phyloP scores from a whole-genome alignment of 64 coral and sea anemone genomes.

The Actinia tenebrosa region DNA sequence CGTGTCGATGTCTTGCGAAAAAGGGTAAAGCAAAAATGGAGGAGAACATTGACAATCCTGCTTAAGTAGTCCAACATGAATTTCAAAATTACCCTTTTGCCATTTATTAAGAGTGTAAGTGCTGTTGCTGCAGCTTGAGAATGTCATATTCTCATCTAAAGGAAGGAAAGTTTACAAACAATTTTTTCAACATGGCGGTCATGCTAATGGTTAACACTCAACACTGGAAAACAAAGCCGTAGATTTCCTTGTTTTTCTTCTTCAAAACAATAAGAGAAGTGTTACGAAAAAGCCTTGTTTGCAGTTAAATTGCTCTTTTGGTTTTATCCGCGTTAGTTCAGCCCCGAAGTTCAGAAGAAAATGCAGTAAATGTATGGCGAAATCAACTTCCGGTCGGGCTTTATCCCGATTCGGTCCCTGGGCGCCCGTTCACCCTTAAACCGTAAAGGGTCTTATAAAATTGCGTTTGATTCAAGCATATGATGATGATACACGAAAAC shows the following conservation, averaged over 20 bases:
- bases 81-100: conserved; percentile 13
- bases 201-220: conserved; percentile 1
- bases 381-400: too few species aligned
- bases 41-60: conserved; percentile 23
- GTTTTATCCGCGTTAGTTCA: too few species aligned
- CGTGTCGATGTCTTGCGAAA: conserved; percentile 33
- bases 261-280: neutral
- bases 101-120: conserved; percentile 42
- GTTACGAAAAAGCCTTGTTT: neutral
- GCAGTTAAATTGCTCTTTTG: neutral
- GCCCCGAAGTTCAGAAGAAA: too few species aligned
- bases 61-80: conserved; percentile 21
- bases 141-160: conserved; percentile 50
- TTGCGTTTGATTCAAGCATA: too few species aligned
- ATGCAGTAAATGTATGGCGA: too few species aligned
- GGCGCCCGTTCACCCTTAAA: too few species aligned
- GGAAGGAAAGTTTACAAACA: neutral
- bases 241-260: neutral
- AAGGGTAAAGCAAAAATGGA: conserved; percentile 37
- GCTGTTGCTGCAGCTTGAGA: conserved; percentile 3
- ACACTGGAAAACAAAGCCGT: conserved; percentile 27
- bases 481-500: too few species aligned
- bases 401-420: too few species aligned
- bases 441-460: too few species aligned
- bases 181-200: conserved; percentile 9